Base-by-base conservation (phyloP, 2,888 invertebrate species). In the Tethea ocularis region DNA sequence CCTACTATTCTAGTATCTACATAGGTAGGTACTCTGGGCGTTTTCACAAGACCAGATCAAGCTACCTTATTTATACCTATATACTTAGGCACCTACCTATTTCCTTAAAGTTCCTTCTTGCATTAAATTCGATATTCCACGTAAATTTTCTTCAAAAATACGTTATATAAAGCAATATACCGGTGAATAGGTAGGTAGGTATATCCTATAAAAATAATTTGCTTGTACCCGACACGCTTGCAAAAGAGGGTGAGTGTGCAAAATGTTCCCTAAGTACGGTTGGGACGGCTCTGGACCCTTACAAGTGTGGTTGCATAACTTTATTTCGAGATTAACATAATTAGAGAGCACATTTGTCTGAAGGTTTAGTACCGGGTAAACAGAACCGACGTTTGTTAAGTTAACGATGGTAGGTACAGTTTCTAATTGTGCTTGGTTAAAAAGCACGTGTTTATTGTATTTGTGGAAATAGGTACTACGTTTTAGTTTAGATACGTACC, bases 251-350 rank as follows among this genome's bases (percentile, higher is more conserved):
- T 58, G 82, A 78, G 82, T 84, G 83, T 70, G 78, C 78, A 69
- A 82, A 87, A 83, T 77, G 80, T 69, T 74, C 77, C 77, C 75
- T 79, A 83, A 83, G 80, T 75, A 67, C 61, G 62, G 67, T 62
- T 77, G 82, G 82, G 81, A 80, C 77, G 74, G 71, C 73, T 74
- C 73, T 69, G 65, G 80, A 79, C 88, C 86, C 87, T 84, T 72
- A 78, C 80, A 86, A 88, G 84, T 83, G 84, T 72, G 87, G 85
- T 83, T 75, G 86, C 87, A 89, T 86, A 88, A 91, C 88, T 91
- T 91, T 90, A 91, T 91, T 88, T 82, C 75, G 78, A 82, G 84
- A 90, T 91, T 91, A 91, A 87, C 91, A 89, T 92, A 92, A 92
- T 92, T 91, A 90, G 80, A 83, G 78, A 77, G 78, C 72, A 79